Evolutionary conservation across 2,797 vertebrate species (phyloP), one percentile per base, ranked within the genome.

Genomic region (Gouania willdenowi): DNA sequence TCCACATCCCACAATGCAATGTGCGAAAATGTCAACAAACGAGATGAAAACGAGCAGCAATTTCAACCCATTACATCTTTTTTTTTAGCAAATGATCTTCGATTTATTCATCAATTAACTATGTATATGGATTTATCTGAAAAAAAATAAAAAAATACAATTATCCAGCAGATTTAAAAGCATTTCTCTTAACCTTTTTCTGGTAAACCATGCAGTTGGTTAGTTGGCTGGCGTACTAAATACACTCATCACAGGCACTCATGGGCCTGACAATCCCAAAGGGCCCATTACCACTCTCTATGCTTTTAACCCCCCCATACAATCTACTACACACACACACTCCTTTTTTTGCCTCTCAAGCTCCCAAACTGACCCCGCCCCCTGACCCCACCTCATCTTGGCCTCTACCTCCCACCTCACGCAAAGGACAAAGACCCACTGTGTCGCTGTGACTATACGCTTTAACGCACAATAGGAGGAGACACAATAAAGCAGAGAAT

Each of bases 391-490:
- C 44, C 55, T 54, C 56, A 32, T 45, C 35, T 26, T 10, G 3
- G 18, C 33, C 22, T 26, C 44, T 55, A 57, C 71, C 54, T 56
- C 51, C 33, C 43, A 49, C 62, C 44, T 54, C 46, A 41, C 72
- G 71, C 69, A 45, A 16, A 73, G 71, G 69, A 86, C 81, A 86
- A 86, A 86, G 79, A 61, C 36, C 61, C 52, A 58, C 54, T 84
- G 77, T 84, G 48, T 73, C 57, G 24, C 30, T 47, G 61, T 48
- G 63, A 57, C 41, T 54, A 45, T 47, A 49, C 3, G 28, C 55
- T 68, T 60, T 52, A 50, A 39, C 20, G 10, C 66, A 80, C 71
- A 84, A 83, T 55, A 27, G 62, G 48, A 67, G 60, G 30, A 66
- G 24, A 62, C 57, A 64, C 62, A 76, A 56, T 61, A 45, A 61